Evolutionary conservation across 2,888 invertebrate genomes (phyloP).

Genomic region (Athalia cordata): DNA sequence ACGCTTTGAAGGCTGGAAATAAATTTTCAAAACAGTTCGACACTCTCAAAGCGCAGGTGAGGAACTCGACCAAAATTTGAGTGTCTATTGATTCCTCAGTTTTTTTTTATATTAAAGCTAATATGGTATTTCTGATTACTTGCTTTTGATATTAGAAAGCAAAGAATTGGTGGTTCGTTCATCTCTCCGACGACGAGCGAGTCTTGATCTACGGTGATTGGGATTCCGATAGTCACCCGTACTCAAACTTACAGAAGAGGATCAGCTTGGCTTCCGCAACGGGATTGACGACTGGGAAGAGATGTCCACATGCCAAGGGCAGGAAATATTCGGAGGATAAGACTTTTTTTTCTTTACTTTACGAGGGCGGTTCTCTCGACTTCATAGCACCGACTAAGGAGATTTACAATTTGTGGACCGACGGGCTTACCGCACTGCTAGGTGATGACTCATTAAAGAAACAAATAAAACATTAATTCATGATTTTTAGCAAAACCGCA

Average conservation of each 20-base stretch:
- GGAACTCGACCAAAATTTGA: background rate
- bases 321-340: conserved; percentile 38
- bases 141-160: conserved; percentile 36
- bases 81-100: no score
- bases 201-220: conserved; percentile 44
- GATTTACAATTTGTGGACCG: conserved; percentile 44
- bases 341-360: conserved; percentile 40
- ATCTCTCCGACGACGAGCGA: conserved; percentile 45
- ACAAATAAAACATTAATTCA: background rate
- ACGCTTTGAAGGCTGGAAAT: conserved; percentile 44
- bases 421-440: conserved; percentile 31
- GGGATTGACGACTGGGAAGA: conserved; percentile 43
- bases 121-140: conserved; percentile 17
- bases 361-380: conserved; percentile 44
- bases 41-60: conserved; percentile 43
- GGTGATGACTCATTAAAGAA: conserved; percentile 10
- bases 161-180: conserved; percentile 46
- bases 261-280: conserved; percentile 45
- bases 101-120: background rate
- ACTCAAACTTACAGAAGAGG: conserved; percentile 44
- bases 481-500: background rate
- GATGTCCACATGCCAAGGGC: conserved; percentile 45
- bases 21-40: conserved; percentile 43
- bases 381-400: conserved; percentile 43
- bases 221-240: conserved; percentile 40